Conservation (phyloP, 2,113 vertebrate genomes). For the Leptodactylus fuscus region DNA sequence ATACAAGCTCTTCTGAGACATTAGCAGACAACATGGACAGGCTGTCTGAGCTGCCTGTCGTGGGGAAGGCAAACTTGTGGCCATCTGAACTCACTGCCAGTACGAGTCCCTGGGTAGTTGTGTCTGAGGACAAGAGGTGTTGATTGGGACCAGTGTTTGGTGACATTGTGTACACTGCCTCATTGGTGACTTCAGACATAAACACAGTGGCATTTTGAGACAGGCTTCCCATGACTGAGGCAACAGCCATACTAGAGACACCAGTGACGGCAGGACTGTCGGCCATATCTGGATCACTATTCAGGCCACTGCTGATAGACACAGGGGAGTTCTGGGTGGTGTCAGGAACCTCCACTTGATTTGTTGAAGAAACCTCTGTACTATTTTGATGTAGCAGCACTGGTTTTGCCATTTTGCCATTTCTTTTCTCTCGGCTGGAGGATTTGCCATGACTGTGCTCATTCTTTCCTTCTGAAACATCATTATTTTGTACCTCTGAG, state of each 20-base stretch:
- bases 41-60: conserved; percentile 82
- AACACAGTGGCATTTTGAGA: conserved; percentile 94
- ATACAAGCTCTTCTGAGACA: conserved; percentile 93
- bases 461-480: conserved; percentile 96
- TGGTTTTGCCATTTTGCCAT: conserved; percentile 95
- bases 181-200: conserved; percentile 95
- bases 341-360: conserved; percentile 98
- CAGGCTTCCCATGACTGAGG: conserved; percentile 93
- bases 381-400: conserved; percentile 95
- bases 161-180: conserved; percentile 96
- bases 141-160: conserved; percentile 89
- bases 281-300: conserved; percentile 94
- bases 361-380: conserved; percentile 97
- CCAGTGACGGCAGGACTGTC: conserved; percentile 95
- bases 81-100: conserved; percentile 91
- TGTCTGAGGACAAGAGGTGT: conserved; percentile 92
- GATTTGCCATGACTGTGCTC: conserved; percentile 87
- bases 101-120: conserved; percentile 88
- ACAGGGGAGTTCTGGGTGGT: conserved; percentile 98
- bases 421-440: conserved; percentile 92
- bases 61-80: conserved; percentile 96
- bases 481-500: conserved; percentile 96
- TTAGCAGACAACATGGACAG: conserved; percentile 89
- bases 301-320: conserved; percentile 97
- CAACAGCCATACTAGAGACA: conserved; percentile 91